Evolutionary conservation across 2,113 vertebrate species (phyloP).

Genomic region (Tetrao urogallus): DNA sequence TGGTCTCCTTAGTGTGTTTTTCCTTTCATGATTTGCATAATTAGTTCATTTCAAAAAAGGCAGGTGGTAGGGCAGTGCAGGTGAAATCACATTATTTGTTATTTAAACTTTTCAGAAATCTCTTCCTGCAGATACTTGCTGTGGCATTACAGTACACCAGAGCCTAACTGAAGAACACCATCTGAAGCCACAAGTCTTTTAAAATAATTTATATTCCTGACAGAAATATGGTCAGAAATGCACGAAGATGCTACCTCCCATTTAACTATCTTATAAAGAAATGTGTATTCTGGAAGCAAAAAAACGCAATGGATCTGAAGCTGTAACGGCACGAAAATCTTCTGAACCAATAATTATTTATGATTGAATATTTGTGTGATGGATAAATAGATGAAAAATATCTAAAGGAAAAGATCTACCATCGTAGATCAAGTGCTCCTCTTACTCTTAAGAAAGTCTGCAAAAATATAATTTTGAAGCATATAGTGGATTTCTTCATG

Average conservation of each 20-base stretch:
- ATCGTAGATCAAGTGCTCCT: neutral
- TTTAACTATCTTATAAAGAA: neutral
- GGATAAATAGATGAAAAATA: neutral
- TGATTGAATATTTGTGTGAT: neutral
- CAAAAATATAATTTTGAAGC: neutral
- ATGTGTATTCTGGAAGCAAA: neutral
- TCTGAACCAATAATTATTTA: neutral
- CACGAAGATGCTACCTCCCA: neutral
- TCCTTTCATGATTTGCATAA: neutral
- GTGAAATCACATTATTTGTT: conserved; percentile 26
- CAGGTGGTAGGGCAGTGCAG: neutral
- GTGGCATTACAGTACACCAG: neutral
- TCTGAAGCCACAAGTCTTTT: neutral
- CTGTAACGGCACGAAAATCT: neutral
- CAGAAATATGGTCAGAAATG: neutral
- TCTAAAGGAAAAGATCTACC: neutral
- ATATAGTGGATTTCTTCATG: neutral
- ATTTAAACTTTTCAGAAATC: conserved; percentile 40
- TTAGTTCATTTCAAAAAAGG: neutral
- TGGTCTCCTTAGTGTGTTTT: neutral
- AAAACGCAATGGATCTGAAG: neutral
- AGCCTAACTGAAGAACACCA: neutral
- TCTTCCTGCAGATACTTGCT: neutral
- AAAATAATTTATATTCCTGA: neutral
- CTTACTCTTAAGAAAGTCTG: neutral